Conservation (phyloP, 2,888 invertebrate genomes). For the Eupithecia vulgata region DNA sequence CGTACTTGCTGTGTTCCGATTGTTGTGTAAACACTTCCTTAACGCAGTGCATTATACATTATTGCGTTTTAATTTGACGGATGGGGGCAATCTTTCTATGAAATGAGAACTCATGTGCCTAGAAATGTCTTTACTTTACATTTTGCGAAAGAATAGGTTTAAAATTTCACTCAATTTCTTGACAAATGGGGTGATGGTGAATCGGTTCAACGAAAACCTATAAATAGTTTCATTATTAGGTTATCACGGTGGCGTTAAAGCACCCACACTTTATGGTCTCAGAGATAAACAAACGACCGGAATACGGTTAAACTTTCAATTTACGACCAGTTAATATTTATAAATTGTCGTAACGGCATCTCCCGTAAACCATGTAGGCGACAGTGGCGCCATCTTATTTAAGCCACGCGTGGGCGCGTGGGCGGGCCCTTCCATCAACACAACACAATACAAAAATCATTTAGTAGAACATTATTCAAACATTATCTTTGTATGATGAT, state of each 20-base stretch:
- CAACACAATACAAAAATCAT: conserved; percentile 25
- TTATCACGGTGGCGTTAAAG: conserved; percentile 29
- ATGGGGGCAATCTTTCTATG: not conserved
- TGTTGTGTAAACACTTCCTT: conserved; percentile 55
- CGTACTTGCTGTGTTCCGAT: conserved; percentile 46
- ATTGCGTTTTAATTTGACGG: conserved; percentile 10
- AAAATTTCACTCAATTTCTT: not conserved
- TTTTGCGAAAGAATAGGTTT: not conserved
- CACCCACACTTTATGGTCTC: conserved; percentile 30
- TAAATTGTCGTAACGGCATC: conserved; percentile 39
- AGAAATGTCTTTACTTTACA: not conserved
- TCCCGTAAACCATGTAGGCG: conserved; percentile 53
- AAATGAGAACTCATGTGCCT: not conserved
- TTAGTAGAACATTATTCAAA: conserved; percentile 20
- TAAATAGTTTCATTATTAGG: conserved; percentile 27
- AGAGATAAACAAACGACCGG: conserved; percentile 27
- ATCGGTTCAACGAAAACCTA: not conserved
- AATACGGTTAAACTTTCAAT: conserved; percentile 29
- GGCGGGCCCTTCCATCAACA: conserved; percentile 51
- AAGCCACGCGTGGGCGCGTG: conserved; percentile 60
- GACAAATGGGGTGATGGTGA: not conserved
- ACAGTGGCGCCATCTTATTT: conserved; percentile 53
- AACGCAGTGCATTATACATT: conserved; percentile 6
- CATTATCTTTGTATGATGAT: conserved; percentile 11
- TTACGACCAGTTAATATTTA: conserved; percentile 36